Percentiles rank a stretch among this genome's conserved stretches.
phyloP scores from a whole-genome alignment of 1,140 invertebrate genomes.

The Tetraneura akinire region DNA sequence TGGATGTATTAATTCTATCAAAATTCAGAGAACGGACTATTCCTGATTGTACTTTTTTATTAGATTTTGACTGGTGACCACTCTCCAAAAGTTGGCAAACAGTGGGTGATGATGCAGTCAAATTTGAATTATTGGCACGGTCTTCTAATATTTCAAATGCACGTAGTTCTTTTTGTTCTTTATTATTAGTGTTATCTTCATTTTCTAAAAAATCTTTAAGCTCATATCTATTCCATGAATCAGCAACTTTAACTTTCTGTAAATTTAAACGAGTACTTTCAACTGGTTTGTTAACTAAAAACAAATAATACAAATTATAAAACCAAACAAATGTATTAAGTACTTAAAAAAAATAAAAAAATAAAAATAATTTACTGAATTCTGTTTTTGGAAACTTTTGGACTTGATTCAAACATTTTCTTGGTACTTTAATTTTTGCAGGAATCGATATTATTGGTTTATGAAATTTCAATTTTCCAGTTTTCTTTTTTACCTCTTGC shows the following conservation, averaged over 20 bases:
- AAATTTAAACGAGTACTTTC: constrained; percentile 36
- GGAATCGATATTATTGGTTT: constrained; percentile 12
- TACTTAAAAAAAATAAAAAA: neutral
- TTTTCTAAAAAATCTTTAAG: neutral
- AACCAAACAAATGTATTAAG: neutral
- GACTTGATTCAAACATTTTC: constrained; percentile 27
- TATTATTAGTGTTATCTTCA: constrained; percentile 51
- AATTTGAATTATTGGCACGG: constrained; percentile 70
- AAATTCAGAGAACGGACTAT: constrained; percentile 33
- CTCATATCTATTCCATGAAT: constrained; percentile 48
- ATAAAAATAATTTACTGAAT: constrained; percentile 1
- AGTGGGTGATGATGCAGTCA: constrained; percentile 70
- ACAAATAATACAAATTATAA: constrained; percentile 16
- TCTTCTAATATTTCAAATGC: constrained; percentile 74
- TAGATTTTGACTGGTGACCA: constrained; percentile 59
- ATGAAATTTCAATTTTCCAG: constrained; percentile 15
- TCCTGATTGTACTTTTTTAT: constrained; percentile 56
- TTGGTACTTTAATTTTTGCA: constrained; percentile 37
- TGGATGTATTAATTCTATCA: constrained; percentile 34
- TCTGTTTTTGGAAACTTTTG: constrained; percentile 13
- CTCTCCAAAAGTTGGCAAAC: constrained; percentile 63
- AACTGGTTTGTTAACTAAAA: constrained; percentile 13
- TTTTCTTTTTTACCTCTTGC: constrained; percentile 35
- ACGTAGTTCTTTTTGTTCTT: constrained; percentile 65
- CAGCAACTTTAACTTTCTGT: constrained; percentile 4